These are phyloP conservation scores for Dromas ardeola DNA, from an alignment of 2,113 vertebrate genomes.

Conservation along the genomic window DNA sequence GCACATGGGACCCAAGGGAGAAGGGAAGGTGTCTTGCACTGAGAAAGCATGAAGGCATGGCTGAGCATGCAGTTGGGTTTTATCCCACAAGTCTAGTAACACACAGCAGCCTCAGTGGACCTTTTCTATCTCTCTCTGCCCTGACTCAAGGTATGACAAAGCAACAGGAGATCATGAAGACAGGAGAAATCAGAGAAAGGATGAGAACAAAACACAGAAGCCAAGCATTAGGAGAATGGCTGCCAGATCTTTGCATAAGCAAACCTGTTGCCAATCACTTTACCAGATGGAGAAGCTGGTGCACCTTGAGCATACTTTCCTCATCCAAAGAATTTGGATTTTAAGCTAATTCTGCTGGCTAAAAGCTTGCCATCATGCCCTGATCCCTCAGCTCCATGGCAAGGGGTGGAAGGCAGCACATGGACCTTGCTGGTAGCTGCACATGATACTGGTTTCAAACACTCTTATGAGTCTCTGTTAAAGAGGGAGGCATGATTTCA, in stretches of 20 bases:
- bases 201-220: not conserved
- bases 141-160: not conserved
- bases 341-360: not conserved
- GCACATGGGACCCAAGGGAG: not conserved
- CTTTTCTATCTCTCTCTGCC: not conserved
- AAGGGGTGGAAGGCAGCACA: not conserved
- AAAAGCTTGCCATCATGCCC: not conserved
- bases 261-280: not conserved
- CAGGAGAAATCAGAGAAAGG: not conserved
- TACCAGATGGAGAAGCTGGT: not conserved
- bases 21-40: not conserved
- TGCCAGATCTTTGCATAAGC: not conserved
- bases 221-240: not conserved
- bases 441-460: not conserved
- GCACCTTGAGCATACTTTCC: not conserved
- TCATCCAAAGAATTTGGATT: not conserved
- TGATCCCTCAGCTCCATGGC: not conserved
- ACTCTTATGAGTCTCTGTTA: not conserved
- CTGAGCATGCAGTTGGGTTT: not conserved
- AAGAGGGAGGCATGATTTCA: accelerated
- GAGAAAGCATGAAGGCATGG: not conserved
- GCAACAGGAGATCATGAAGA: not conserved
- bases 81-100: not conserved
- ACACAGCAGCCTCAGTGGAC: not conserved
- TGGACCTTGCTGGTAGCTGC: not conserved